Percentiles rank a stretch among this genome's conserved stretches.
These are phyloP conservation scores for Lepidurus packardi DNA, from an alignment of 1,140 invertebrate genomes.

Conservation along the genomic window DNA sequence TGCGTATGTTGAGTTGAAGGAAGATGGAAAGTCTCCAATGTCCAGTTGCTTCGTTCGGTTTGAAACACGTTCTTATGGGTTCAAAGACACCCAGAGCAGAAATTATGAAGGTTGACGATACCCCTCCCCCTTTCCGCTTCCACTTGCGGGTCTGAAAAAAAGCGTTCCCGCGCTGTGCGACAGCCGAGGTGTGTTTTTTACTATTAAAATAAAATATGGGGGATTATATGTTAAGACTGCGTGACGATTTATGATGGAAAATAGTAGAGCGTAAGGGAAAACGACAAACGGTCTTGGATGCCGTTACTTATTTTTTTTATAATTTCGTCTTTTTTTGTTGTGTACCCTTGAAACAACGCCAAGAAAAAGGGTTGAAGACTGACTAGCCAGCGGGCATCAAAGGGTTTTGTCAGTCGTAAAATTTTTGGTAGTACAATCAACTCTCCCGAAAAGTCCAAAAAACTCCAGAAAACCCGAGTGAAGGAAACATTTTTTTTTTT, in stretches of 20 bases:
- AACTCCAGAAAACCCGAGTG: too few relatives aligned
- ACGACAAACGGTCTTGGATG: neutral
- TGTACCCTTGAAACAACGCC: neutral
- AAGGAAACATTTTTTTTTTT: neutral
- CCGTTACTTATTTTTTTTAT: neutral
- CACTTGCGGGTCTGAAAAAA: neutral
- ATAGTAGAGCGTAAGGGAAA: constrained; percentile 10
- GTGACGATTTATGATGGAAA: constrained; percentile 17
- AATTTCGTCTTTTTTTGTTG: neutral
- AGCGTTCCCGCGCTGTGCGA: constrained; percentile 2
- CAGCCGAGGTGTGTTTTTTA: neutral
- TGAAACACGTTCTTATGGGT: constrained; percentile 2
- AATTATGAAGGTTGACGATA: neutral
- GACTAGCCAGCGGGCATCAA: neutral
- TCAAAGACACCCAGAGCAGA: neutral
- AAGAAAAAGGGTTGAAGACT: neutral
- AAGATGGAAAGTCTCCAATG: neutral
- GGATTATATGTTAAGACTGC: neutral
- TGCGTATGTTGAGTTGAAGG: neutral
- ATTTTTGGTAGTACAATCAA: too few relatives aligned
- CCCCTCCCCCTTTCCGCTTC: neutral
- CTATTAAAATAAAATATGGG: constrained; percentile 1
- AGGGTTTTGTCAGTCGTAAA: neutral
- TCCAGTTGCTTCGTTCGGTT: neutral
- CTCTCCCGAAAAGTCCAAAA: too few relatives aligned